Percentiles rank a stretch among this genome's conserved stretches.
These are phyloP conservation scores for Drosophila fuyamai DNA, from an alignment of 1,140 invertebrate genomes.

Conservation along the genomic window DNA sequence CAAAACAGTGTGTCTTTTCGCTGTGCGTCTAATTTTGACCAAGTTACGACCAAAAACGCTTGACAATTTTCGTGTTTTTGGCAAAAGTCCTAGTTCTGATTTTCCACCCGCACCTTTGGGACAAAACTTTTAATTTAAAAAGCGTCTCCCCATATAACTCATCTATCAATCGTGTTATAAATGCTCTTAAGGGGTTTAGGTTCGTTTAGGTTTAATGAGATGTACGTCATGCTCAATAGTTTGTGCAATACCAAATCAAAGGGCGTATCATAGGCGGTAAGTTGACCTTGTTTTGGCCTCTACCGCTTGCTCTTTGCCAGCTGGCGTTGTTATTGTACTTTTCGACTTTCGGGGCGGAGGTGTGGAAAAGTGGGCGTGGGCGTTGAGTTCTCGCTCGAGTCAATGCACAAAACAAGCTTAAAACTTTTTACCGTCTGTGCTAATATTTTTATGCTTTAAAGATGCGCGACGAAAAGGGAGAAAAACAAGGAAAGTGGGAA, in stretches of 20 bases:
- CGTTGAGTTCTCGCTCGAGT: constrained; percentile 7
- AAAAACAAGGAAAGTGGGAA: background rate
- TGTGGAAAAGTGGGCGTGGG: constrained; percentile 13
- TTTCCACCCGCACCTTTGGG: too few relatives aligned
- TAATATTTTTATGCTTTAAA: constrained; percentile 66
- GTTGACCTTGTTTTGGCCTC: constrained; percentile 1
- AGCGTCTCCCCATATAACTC: too few relatives aligned
- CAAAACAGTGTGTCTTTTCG: too few relatives aligned
- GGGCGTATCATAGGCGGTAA: background rate
- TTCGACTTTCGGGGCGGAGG: constrained; percentile 4
- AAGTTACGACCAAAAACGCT: too few relatives aligned
- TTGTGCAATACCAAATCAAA: background rate
- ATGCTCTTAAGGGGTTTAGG: too few relatives aligned
- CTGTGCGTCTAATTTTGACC: too few relatives aligned
- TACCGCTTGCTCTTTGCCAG: constrained; percentile 13
- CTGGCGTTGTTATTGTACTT: constrained; percentile 22
- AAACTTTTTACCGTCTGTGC: constrained; percentile 63
- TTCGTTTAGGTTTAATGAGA: too few relatives aligned
- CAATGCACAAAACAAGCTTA: constrained; percentile 42
- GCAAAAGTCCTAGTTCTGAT: too few relatives aligned
- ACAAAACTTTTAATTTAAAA: too few relatives aligned
- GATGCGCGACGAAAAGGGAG: background rate
- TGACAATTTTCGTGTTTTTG: too few relatives aligned
- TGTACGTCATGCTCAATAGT: too few relatives aligned
- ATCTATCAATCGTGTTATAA: too few relatives aligned